Base-by-base conservation (phyloP, 2,888 invertebrate species). In the Carpatolechia fugitivella region DNA sequence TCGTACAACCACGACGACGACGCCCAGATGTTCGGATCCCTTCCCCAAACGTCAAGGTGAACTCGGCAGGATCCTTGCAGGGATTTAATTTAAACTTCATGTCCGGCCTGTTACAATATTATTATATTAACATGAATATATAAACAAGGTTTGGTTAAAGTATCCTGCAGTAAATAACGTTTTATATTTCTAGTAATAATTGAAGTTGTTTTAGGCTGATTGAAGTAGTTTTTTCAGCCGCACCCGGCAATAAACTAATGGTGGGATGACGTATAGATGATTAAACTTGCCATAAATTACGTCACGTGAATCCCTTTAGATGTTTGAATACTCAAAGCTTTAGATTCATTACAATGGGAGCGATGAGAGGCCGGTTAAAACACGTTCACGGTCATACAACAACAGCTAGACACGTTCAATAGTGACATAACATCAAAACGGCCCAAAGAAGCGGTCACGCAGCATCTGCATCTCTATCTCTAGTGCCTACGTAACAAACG, bases 391-490 rank as follows among this genome's bases (percentile, higher is more conserved):
- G 84, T 75, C 84, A 85, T 82, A 82, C 79, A 85, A 80, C 78
- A 78, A 77, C 76, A 74, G 72, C 76, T 72, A 76, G 74, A 65
- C 78, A 79, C 82, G 85, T 76, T 86, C 85, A 76, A 87, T 88
- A 87, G 83, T 85, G 84, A 83, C 80, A 85, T 86, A 85, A 85
- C 79, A 81, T 77, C 78, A 71, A 76, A 85, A 82, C 82, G 75
- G 76, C 76, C 78, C 78, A 74, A 76, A 78, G 78, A 74, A 80
- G 76, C 80, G 78, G 81, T 80, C 77, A 82, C 83, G 78, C 87
- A 88, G 88, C 87, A 80, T 80, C 85, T 85, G 88, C 87, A 80
- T 80, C 85, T 84, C 85, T 84, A 85, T 84, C 85, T 83, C 79
- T 80, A 81, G 77, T 76, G 78, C 72, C 82, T 82, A 84, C 80